Evolutionary conservation across 2,113 vertebrate genomes (phyloP), one percentile per base, ranked within the genome.

Genomic region (Mionectes macconnelli): DNA sequence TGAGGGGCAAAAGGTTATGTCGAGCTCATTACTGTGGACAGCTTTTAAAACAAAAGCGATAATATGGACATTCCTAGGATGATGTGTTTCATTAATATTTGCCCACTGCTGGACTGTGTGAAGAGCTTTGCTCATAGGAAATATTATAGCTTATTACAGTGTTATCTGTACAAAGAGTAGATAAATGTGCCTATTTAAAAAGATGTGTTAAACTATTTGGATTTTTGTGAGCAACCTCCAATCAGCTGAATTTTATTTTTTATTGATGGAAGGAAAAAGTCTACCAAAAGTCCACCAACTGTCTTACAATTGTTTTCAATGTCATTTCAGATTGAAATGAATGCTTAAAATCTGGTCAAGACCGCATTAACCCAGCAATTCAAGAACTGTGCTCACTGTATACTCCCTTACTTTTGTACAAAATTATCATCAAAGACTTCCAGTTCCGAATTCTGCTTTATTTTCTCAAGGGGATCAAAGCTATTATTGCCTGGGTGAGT

Each of bases 81-180:
- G 93, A 91, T 96, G 95, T 93, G 89, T 96, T 97, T 94, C 94
- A 82, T 96, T 93, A 90, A 83, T 96, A 79, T 86, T 91, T 94
- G 77, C 92, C 59, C 81, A 57, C 55, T 84, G 42, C 37, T 55
- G 49, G 77, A 55, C 53, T 27, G 50, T 37, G 86, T 39, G 87
- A 95, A 87, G 80, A 81, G 44, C 55, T 74, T 77, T 64, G 64
- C n/a, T 84, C 76, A 18, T 24, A 90, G 78, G 81, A 93, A 82
- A 75, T 6, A n/a, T 45, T 56, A 55, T 4, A 28, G 42, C 6
- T 42, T 74, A 14, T 60, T 62, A 47, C 49, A 70, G 60, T 39
- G 27, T 10, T 91, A 68, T 79, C 81, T 88, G 47, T 55, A 64
- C 24, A 78, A 77, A 87, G 80, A 64, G 22, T 6, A 55, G 59